phyloP scores from a whole-genome alignment of 1,140 invertebrate genomes.

The Helicoverpa armigera region DNA sequence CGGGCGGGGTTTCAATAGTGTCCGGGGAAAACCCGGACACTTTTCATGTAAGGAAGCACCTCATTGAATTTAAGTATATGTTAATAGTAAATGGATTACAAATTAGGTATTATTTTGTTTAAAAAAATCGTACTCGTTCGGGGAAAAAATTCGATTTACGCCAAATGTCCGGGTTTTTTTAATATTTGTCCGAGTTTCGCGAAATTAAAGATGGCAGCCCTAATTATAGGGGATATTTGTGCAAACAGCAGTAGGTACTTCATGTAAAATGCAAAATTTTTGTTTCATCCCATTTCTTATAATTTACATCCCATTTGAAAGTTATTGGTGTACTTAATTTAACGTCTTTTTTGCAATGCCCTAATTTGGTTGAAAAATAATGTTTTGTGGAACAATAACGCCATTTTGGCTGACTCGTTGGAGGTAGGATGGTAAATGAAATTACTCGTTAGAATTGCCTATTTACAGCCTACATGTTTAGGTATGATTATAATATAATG shows the following conservation, averaged over 20 bases:
- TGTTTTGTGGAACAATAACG: not conserved
- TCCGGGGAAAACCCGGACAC: too few species aligned
- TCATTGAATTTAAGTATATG: too few species aligned
- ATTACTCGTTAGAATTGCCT: not conserved
- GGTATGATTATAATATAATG: not conserved
- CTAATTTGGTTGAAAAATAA: constrained; percentile 4
- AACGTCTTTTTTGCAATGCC: not conserved
- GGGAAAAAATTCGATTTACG: too few species aligned
- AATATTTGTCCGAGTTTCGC: too few species aligned
- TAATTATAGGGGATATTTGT: constrained; percentile 52
- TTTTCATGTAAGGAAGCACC: too few species aligned
- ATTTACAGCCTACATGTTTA: not conserved
- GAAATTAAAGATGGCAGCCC: too few species aligned
- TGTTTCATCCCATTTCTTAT: not conserved
- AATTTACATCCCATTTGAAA: not conserved
- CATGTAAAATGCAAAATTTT: constrained; percentile 42
- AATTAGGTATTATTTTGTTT: too few species aligned
- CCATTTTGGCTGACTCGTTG: not conserved
- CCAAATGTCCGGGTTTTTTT: too few species aligned
- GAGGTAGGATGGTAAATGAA: too few species aligned
- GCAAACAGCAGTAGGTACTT: constrained; percentile 51
- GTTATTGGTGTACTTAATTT: not conserved
- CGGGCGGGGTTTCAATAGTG: too few species aligned
- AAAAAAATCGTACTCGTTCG: too few species aligned
- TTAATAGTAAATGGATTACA: too few species aligned